Evolutionary conservation across 2,797 vertebrate species (phyloP), one percentile per base, ranked within the genome.

Genomic region (Nasua narica): DNA sequence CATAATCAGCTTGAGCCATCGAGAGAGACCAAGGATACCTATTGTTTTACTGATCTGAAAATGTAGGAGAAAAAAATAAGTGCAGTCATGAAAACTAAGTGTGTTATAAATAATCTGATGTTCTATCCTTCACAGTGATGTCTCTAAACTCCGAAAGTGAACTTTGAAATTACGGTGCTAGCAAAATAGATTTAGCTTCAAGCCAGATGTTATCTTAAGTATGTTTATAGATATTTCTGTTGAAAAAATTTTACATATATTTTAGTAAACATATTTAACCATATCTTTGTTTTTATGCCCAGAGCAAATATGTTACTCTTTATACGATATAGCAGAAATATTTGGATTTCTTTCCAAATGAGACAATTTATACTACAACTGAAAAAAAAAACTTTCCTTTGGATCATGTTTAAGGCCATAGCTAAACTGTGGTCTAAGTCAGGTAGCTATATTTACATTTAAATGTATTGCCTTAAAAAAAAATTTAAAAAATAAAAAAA

Each of bases 221-320:
- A 95, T 89, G 54, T 76, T 97, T 91, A 89, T 13, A 90, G 48
- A 32, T 29, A 85, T 40, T 37, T 93, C 85, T 70, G n/a, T 50
- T 88, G 48, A 32, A 83, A 85, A 74, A 46, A 18, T 18, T 32
- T 29, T 76, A 74, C 86, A 29, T 94, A 3, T 74, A 46, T 46
- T 46, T 74, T 46, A 74, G 15, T 79, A 74, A 91, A 25, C 92
- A 10, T 29, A 46, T 46, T 74, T 46, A 46, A 46, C 52, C 35
- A 12, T 23, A 77, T 95, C 48, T 96, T 95, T 95, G 88, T 92
- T 91, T 97, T 72, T 91, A 78, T 87, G 43, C 14, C 35, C 18
- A 92, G 83, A 69, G 5, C 3, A 96, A 95, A 87, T 89, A 25
- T 93, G 43, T 82, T 77, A 43, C 48, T 46, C 48, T 46, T 86